Evolutionary conservation across 2,888 invertebrate species (phyloP).

Genomic region (Nemapogon koenigi): DNA sequence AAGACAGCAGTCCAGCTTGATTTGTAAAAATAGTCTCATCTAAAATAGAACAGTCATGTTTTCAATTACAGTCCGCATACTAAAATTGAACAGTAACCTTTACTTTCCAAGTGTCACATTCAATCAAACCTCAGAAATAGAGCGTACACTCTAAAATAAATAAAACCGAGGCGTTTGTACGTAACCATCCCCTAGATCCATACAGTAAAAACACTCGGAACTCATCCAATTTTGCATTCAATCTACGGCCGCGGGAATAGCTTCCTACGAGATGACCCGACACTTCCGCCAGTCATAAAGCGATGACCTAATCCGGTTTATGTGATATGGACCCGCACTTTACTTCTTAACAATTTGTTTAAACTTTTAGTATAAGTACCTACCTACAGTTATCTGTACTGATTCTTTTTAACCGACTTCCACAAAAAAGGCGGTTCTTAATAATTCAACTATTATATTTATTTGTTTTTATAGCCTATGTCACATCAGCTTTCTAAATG

Average conservation of each 20-base stretch:
- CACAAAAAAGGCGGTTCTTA: no score
- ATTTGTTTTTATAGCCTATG: no score
- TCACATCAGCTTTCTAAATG: no score
- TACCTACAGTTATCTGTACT: no score
- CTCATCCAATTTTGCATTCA: conserved; percentile 65
- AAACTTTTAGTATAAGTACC: no score
- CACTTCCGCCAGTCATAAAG: conserved; percentile 56
- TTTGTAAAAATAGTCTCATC: no score
- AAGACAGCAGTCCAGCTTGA: no score
- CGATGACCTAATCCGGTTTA: conserved; percentile 62
- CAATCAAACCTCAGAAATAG: conserved; percentile 51
- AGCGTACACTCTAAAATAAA: conserved; percentile 44
- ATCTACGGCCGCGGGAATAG: conserved; percentile 61
- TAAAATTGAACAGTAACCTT: conserved; percentile 1
- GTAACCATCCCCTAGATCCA: conserved; percentile 42
- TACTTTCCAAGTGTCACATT: conserved; percentile 38
- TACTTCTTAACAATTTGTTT: conserved; percentile 48
- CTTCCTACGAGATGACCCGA: conserved; percentile 60
- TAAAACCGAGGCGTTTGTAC: conserved; percentile 39
- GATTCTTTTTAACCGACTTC: no score
- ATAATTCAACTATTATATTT: no score
- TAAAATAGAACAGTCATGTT: no score
- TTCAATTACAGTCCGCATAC: no score
- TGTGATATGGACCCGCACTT: conserved; percentile 60
- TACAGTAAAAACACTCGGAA: conserved; percentile 55